Percentiles rank a stretch among this genome's conserved stretches.
These are phyloP conservation scores for Sepioteuthis lessoniana DNA, from an alignment of 2,888 invertebrate species.

Conservation along the genomic window DNA sequence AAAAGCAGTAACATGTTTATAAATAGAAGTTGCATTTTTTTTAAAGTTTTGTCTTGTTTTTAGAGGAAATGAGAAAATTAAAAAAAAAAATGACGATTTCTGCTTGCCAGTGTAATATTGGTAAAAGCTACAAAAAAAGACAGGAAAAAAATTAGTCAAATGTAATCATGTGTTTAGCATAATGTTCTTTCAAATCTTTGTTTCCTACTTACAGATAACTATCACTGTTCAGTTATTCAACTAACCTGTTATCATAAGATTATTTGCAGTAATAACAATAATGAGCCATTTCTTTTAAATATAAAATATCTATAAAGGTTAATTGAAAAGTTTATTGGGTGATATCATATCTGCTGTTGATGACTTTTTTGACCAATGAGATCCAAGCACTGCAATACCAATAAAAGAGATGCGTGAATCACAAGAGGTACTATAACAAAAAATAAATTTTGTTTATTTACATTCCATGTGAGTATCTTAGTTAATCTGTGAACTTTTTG, in stretches of 20 bases:
- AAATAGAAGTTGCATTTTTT: background rate
- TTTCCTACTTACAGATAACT: background rate
- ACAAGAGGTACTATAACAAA: too few relatives aligned
- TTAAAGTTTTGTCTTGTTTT: background rate
- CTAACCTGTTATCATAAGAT: background rate
- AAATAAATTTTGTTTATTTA: too few relatives aligned
- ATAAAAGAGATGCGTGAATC: too few relatives aligned
- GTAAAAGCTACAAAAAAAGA: background rate
- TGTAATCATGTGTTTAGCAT: background rate
- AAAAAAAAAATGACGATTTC: background rate
- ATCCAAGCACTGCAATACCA: too few relatives aligned
- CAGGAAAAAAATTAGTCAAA: background rate
- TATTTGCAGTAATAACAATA: background rate
- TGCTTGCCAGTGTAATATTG: background rate
- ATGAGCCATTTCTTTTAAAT: background rate
- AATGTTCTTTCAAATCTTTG: background rate
- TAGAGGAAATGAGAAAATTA: background rate
- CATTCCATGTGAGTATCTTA: too few relatives aligned
- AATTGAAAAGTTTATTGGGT: too few relatives aligned
- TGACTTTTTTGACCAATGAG: too few relatives aligned
- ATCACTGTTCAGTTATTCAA: background rate
- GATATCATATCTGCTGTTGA: too few relatives aligned
- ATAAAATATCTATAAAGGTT: background rate
- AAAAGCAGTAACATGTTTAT: slow-evolving; percentile 21
- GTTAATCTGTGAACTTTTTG: too few relatives aligned